phyloP scores from a whole-genome alignment of 2,113 vertebrate genomes.

The Shinisaurus crocodilurus region DNA sequence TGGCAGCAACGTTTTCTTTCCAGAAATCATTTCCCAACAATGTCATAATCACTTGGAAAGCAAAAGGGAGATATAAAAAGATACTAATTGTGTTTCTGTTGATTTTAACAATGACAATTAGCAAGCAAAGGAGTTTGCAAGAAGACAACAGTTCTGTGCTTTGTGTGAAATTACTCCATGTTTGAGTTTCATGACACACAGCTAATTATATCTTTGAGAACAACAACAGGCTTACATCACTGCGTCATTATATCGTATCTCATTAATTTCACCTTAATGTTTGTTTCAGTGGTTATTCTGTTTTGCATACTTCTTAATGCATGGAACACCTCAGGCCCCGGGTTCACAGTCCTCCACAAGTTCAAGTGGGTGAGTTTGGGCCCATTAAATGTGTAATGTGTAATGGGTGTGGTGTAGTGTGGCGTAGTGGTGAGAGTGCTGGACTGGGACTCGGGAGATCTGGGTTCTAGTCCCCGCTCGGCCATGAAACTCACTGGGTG shows the following conservation, averaged over 20 bases:
- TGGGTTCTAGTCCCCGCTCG: no score
- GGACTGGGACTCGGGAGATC: no score
- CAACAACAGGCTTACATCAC: background rate
- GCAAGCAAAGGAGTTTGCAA: conserved; percentile 25
- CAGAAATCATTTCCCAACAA: conserved; percentile 40
- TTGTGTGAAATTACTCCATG: background rate
- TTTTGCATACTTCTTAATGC: background rate
- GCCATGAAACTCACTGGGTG: no score
- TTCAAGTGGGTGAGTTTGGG: background rate
- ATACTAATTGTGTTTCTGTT: conserved; percentile 50
- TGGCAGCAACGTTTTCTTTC: background rate
- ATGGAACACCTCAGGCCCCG: background rate
- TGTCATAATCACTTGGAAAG: conserved; percentile 53
- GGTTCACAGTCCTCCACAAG: no score
- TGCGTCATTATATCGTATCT: background rate
- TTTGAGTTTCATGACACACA: conserved; percentile 24
- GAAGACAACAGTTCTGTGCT: conserved; percentile 17
- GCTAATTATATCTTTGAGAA: conserved; percentile 4
- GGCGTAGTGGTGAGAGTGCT: no score
- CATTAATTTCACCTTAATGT: background rate
- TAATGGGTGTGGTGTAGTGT: no score
- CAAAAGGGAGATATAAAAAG: background rate
- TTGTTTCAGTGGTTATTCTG: background rate
- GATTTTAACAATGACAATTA: conserved; percentile 49
- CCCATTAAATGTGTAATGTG: background rate